A percentile compares a stretch with the other conserved stretches of the same genome.
phyloP scores from a whole-genome alignment of 2,888 invertebrate species.

The Dasypolia templi region DNA sequence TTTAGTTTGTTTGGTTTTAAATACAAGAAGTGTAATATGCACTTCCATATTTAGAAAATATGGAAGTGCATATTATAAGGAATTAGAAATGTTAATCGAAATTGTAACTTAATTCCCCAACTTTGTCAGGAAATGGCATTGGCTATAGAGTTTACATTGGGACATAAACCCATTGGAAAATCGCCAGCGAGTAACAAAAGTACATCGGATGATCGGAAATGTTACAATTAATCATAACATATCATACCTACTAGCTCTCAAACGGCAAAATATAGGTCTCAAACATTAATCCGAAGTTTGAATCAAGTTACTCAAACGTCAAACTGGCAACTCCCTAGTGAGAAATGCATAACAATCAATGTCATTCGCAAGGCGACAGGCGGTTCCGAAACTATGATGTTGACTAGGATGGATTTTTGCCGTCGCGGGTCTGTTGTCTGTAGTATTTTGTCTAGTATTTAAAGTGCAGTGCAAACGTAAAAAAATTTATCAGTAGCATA shows the following conservation, averaged over 20 bases:
- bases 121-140: neutral
- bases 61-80: neutral
- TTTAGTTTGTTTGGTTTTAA: neutral
- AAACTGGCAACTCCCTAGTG: constrained; percentile 13
- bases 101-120: neutral
- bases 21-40: no score
- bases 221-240: no score
- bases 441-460: neutral
- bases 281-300: constrained; percentile 1
- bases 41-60: no score
- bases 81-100: no score
- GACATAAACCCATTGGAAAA: no score
- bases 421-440: neutral
- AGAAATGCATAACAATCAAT: constrained; percentile 30
- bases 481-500: neutral
- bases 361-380: constrained; percentile 25
- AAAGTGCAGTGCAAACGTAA: neutral
- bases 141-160: no score
- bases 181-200: neutral
- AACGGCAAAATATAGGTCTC: no score
- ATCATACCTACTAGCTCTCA: no score
- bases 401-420: neutral
- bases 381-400: constrained; percentile 6
- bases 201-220: neutral
- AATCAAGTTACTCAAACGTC: constrained; percentile 21